A percentile compares a stretch with the other conserved stretches of the same genome.
These are phyloP conservation scores for Mesopsocus fuscifrons DNA, from an alignment of 2,888 invertebrate genomes.

Conservation along the genomic window DNA sequence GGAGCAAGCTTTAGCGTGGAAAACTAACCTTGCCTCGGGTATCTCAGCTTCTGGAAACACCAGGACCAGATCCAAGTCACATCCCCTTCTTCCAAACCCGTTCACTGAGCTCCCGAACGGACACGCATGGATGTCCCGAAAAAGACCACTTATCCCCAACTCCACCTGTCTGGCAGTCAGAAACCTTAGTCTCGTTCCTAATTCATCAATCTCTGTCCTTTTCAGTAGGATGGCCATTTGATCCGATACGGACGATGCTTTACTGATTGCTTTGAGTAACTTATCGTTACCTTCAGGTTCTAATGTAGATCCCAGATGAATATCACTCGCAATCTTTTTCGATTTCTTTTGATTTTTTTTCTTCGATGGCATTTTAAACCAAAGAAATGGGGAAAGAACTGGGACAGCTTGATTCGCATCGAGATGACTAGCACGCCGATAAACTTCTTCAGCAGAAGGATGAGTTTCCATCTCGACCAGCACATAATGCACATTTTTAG, in stretches of 20 bases:
- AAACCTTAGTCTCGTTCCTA: conserved; percentile 1
- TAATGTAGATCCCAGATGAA: background rate
- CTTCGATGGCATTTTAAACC: background rate
- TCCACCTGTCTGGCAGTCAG: background rate
- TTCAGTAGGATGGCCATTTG: background rate
- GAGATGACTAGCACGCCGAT: background rate
- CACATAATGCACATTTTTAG: background rate
- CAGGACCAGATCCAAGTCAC: conserved; percentile 1
- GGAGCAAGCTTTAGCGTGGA: background rate
- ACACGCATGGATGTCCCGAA: background rate
- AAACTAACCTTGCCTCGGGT: background rate
- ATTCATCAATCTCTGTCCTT: conserved; percentile 1
- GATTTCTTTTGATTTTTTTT: background rate
- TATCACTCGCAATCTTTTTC: background rate
- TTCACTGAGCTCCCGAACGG: conserved; percentile 1
- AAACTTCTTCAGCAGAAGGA: background rate
- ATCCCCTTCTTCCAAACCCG: background rate
- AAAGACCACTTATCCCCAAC: background rate
- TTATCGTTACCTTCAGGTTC: background rate
- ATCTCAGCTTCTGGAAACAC: background rate
- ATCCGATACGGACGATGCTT: background rate
- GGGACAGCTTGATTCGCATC: background rate
- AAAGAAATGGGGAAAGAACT: background rate
- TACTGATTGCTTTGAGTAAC: background rate
- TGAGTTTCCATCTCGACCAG: background rate